These are phyloP conservation scores for Nothoprocta pentlandii DNA, from an alignment of 2,113 vertebrate genomes.

Conservation along the genomic window DNA sequence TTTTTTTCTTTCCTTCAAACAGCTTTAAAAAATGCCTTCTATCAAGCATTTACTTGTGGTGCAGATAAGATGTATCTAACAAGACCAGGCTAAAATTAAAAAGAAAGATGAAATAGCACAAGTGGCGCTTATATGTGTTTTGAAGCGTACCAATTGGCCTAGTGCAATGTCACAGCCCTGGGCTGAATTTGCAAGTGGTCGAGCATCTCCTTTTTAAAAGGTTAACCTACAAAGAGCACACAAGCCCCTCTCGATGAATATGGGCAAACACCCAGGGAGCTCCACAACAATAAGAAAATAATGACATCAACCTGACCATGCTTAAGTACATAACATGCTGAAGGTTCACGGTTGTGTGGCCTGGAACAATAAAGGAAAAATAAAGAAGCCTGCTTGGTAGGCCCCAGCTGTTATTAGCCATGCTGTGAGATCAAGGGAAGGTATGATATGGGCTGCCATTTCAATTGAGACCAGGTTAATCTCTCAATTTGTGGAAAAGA, in stretches of 20 bases:
- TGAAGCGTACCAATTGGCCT: constrained; percentile 79
- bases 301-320: constrained; percentile 93
- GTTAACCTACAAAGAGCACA: constrained; percentile 87
- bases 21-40: constrained; percentile 71
- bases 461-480: constrained; percentile 90
- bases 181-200: constrained; percentile 89
- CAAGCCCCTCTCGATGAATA: constrained; percentile 84
- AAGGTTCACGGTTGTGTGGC: constrained; percentile 90
- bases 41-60: constrained; percentile 71
- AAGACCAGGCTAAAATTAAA: constrained; percentile 76
- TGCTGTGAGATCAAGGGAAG: constrained; percentile 87
- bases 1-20: not conserved
- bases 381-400: constrained; percentile 81
- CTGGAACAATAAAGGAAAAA: constrained; percentile 89
- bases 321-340: constrained; percentile 93
- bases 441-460: constrained; percentile 86
- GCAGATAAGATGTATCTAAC: constrained; percentile 76
- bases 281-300: constrained; percentile 91
- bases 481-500: constrained; percentile 85
- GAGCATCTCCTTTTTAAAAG: constrained; percentile 86
- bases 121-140: constrained; percentile 81
- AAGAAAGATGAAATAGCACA: constrained; percentile 76
- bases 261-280: constrained; percentile 88
- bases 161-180: constrained; percentile 78
- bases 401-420: constrained; percentile 88